Evolutionary conservation across 2,797 vertebrate species (phyloP).

Genomic region (Anolis apletophallus): DNA sequence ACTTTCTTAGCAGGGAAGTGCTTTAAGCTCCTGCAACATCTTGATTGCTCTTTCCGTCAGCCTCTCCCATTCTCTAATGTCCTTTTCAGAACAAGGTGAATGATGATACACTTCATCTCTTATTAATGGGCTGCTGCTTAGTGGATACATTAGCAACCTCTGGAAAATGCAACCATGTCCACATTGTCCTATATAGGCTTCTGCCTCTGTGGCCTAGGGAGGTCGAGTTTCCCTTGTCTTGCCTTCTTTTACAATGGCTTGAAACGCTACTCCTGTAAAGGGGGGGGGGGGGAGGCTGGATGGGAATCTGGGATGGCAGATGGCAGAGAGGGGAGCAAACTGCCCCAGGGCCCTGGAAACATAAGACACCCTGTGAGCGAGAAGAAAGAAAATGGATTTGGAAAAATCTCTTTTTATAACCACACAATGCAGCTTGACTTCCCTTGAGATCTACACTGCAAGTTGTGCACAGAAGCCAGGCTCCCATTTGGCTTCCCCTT

Average conservation of each 20-base stretch:
- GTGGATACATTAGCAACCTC: neutral
- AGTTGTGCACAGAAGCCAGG: neutral
- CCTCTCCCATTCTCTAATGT: neutral
- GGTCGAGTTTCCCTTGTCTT: constrained; percentile 62
- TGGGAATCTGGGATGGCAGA: constrained; percentile 69
- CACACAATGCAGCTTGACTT: constrained; percentile 2
- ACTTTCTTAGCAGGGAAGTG: neutral
- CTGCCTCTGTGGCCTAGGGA: neutral
- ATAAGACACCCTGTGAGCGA: constrained; percentile 55
- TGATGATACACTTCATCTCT: neutral
- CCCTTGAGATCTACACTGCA: neutral
- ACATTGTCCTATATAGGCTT: constrained; percentile 33
- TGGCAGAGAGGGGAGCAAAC: constrained; percentile 48
- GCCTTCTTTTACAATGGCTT: constrained; percentile 14
- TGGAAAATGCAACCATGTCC: neutral
- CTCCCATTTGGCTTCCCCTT: neutral
- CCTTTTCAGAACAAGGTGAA: neutral
- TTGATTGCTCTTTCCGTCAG: neutral
- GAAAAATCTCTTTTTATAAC: constrained; percentile 40
- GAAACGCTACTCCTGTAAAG: constrained; percentile 60
- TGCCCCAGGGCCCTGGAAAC: constrained; percentile 62
- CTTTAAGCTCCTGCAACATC: neutral
- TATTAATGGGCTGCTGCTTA: neutral
- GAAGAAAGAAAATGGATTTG: constrained; percentile 12
- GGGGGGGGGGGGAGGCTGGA: constrained; percentile 36